Conservation (phyloP, 1,140 invertebrate species). For the Scaptomyza hsui region DNA sequence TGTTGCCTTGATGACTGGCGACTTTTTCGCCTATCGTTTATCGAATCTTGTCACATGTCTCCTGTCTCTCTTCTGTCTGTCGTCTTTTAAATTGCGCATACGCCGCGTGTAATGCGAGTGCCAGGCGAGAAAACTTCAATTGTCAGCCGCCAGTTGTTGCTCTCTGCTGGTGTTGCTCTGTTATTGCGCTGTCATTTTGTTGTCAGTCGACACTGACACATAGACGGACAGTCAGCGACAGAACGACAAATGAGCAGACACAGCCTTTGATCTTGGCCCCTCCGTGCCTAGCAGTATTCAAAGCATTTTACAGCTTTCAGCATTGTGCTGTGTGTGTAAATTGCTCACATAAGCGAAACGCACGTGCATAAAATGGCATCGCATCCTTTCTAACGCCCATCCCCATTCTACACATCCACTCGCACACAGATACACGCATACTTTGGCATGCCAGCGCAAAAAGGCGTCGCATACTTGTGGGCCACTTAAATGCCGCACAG, state of each 20-base stretch:
- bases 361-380: slow-evolving; percentile 67
- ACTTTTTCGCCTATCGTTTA: slow-evolving; percentile 15
- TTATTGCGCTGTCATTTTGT: slow-evolving; percentile 76
- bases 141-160: slow-evolving; percentile 55
- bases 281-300: slow-evolving; percentile 53
- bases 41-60: slow-evolving; percentile 6
- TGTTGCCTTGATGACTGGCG: slow-evolving; percentile 30
- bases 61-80: too few species aligned
- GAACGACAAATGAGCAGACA: too few species aligned
- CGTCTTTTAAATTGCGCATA: slow-evolving; percentile 59
- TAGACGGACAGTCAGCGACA: neutral
- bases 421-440: neutral
- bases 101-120: slow-evolving; percentile 59
- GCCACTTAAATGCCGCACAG: slow-evolving; percentile 34
- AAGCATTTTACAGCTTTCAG: slow-evolving; percentile 55
- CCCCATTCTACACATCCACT: slow-evolving; percentile 7
- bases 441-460: neutral
- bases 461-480: slow-evolving; percentile 33
- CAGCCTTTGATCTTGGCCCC: slow-evolving; percentile 56
- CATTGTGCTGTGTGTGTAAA: slow-evolving; percentile 20
- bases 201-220: slow-evolving; percentile 37
- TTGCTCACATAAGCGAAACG: slow-evolving; percentile 36
- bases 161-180: slow-evolving; percentile 55
- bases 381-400: slow-evolving; percentile 29
- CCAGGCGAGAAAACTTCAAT: slow-evolving; percentile 60